Evolutionary conservation across 2,888 invertebrate species (phyloP), one percentile per base, ranked within the genome.

Genomic region (Cepaea hortensis): DNA sequence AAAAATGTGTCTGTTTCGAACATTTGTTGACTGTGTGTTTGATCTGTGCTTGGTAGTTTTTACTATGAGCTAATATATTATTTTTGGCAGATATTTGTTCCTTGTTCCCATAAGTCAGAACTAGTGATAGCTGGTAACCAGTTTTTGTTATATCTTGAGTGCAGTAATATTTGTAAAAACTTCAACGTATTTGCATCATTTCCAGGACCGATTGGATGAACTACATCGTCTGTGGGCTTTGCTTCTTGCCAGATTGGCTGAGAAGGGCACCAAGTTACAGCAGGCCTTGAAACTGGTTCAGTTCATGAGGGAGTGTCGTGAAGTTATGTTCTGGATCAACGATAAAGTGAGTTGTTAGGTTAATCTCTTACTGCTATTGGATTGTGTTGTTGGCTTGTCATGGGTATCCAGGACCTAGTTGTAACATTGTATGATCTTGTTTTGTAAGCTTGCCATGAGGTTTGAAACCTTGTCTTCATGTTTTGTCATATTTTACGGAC

Each of bases 251-350:
- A 96, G 98, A 88, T 95, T 99, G 87, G 97, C 98, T 0, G 99
- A 99, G 94, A 99, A 99, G 95, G 99, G 99, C 73, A 96, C 98
- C 95, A 98, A 98, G 95, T 96, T 99, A 90, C 98, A 99, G 94
- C 99, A 99, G 95, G 99, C 99, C 11, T 95, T 99, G 18, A 98
- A 98, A 80, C 96, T 99, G 72, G 98, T 99, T n/a, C 99, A 99
- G 95, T 99, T 99, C 95, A 95, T 98, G 92, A 96, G 99, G 75
- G 98, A 99, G 93, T 99, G 98, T 94, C 98, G 99, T 94, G 99
- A 99, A 95, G 97, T 99, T 87, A 98, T 99, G 97, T 99, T 99
- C 95, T 99, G 99, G 99, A 99, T 99, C 91, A 97, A 97, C 93
- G 99, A 99, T 95, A 99, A 99, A 95, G 98, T 97, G 35, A 35